Evolutionary conservation across 2,797 vertebrate genomes (phyloP).

Genomic region (Oreonectes daqikongensis): DNA sequence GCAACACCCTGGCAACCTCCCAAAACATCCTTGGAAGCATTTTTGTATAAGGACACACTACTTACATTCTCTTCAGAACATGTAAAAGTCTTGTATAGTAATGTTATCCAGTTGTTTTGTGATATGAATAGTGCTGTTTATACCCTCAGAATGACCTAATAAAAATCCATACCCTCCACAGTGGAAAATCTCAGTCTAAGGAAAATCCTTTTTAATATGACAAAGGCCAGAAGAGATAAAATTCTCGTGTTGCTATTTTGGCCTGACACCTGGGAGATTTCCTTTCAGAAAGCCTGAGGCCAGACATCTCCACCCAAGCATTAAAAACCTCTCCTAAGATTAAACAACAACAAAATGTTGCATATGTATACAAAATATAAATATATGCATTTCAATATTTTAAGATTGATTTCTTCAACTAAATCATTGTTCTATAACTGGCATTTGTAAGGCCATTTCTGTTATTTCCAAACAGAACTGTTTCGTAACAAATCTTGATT

Average conservation of each 20-base stretch:
- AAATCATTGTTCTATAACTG: not conserved
- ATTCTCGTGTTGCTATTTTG: constrained; percentile 41
- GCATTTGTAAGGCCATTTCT: too few species aligned
- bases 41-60: not conserved
- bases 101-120: not conserved
- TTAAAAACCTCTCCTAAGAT: constrained; percentile 15
- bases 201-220: constrained; percentile 46
- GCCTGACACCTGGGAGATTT: constrained; percentile 47
- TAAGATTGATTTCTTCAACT: not conserved
- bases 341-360: constrained; percentile 6
- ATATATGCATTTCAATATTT: not conserved
- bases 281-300: constrained; percentile 50
- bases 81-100: not conserved
- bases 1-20: not conserved
- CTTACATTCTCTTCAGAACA: not conserved
- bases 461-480: not conserved
- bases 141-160: not conserved
- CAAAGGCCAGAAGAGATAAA: constrained; percentile 46
- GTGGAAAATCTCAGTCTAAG: constrained; percentile 29
- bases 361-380: not conserved
- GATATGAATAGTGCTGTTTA: not conserved
- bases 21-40: not conserved
- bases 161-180: not conserved
- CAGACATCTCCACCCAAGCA: constrained; percentile 43
- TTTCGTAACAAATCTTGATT: constrained; percentile 33